Conservation (phyloP, 2,888 invertebrate genomes). For the Sinohyriopsis cumingii region DNA sequence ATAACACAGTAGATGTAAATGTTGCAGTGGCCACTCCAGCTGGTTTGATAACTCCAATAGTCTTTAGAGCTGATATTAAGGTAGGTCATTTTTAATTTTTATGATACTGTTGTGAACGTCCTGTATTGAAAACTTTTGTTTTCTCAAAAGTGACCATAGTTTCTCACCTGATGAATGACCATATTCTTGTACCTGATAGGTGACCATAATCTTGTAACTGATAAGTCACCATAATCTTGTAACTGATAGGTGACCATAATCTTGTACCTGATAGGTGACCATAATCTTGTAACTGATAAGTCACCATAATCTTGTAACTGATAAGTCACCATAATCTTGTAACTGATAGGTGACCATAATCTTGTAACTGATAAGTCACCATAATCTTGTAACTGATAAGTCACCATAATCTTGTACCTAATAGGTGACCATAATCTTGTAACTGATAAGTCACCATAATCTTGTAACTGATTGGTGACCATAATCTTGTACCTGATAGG, state of each 20-base stretch:
- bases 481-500: too few relatives aligned
- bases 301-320: too few relatives aligned
- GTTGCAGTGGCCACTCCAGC: slow-evolving; percentile 96
- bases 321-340: too few relatives aligned
- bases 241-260: background rate
- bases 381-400: too few relatives aligned
- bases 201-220: background rate
- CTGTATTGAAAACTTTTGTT: background rate
- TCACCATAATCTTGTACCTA: too few relatives aligned
- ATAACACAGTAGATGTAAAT: slow-evolving; percentile 92
- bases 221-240: background rate
- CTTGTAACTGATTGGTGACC: too few relatives aligned
- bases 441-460: too few relatives aligned
- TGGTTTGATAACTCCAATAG: slow-evolving; percentile 97
- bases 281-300: too few relatives aligned
- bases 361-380: too few relatives aligned
- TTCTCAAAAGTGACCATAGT: background rate
- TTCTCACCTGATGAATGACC: background rate
- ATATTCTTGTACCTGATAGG: background rate
- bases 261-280: too few relatives aligned
- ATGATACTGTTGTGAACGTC: background rate
- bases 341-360: too few relatives aligned
- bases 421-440: too few relatives aligned
- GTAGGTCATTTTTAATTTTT: slow-evolving; percentile 44
- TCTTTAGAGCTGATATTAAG: slow-evolving; percentile 91